Base-by-base conservation (phyloP, 2,113 vertebrate species). In the Scortum barcoo region DNA sequence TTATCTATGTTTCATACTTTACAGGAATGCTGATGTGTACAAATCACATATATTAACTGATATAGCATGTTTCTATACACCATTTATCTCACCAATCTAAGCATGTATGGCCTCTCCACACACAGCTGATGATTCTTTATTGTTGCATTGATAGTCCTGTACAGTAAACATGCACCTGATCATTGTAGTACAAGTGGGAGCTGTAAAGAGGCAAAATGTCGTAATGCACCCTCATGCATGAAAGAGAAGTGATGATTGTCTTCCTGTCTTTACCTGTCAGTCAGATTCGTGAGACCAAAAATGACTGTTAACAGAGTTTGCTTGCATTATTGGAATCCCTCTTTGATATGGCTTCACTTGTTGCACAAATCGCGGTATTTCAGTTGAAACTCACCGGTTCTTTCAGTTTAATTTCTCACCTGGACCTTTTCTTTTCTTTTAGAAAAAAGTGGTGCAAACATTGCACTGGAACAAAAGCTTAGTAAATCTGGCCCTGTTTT, bases 391-490 rank as follows among this genome's bases (percentile, higher is more conserved):
- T 83, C 65, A 83, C 65, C 0, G 46, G 7, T 62, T 73, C 60
- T 81, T 78, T 71, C 38, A 30, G 10, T 85, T 88, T 87, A 36
- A 77, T 84, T 91, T 81, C 89, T 92, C 83, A 91, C 90, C 30
- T 90, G 76, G 62, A 88, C 72, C 86, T 88, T 91, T 90, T 90
- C 87, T 91, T 91, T 92, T 85, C 80, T 93, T 91, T 85, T 91
- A 96, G 95, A 96, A 72, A 96, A 96, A 93, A 93, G 93, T 86
- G 91, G 94, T 89, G 92, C 92, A 86, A 96, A 95, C 90, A 94
- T 94, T 81, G 89, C 93, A 90, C 91, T 94, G 81, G 95, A 96
- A 83, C 94, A 95, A 87, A 96, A 96, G 92, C 91, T 94, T 90
- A 95, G 92, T 90, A 96, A 96, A 95, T 95, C 95, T 86, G 93